Percentiles rank a stretch among this genome's conserved stretches.
Conservation (phyloP, 2,113 vertebrate genomes). For the Petroica traversi region DNA sequence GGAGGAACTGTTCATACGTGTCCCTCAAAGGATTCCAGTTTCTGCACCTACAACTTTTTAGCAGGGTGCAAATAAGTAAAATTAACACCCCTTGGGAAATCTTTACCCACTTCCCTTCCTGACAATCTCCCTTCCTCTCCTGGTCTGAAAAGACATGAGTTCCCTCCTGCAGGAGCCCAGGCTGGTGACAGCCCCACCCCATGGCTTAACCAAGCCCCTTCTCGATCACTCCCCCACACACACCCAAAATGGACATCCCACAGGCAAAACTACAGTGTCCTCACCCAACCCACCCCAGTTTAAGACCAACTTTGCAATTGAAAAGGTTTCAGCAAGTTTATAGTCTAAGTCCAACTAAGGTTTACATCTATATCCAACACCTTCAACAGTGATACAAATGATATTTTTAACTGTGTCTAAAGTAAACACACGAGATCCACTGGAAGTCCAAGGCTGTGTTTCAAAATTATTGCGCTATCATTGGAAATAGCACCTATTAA, state of each 20-base stretch:
- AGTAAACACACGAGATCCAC: background rate
- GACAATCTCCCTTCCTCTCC: background rate
- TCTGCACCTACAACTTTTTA: background rate
- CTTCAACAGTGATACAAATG: background rate
- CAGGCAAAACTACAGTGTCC: background rate
- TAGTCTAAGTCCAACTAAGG: background rate
- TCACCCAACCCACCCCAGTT: background rate
- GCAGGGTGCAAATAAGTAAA: background rate
- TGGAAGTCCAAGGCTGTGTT: background rate
- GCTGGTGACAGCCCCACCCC: background rate
- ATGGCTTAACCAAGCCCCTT: background rate
- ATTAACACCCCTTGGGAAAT: background rate
- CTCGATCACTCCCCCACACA: background rate
- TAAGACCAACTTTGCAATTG: background rate
- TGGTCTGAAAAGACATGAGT: background rate
- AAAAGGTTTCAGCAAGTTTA: background rate
- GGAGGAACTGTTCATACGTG: background rate
- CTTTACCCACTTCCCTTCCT: background rate
- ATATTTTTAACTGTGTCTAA: background rate
- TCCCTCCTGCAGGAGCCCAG: background rate
- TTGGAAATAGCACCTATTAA: background rate
- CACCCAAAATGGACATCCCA: background rate
- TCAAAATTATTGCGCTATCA: background rate
- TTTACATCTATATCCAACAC: background rate
- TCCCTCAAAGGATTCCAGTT: background rate